Base-by-base conservation (phyloP, 2,888 invertebrate genomes). In the Apantesis nais region DNA sequence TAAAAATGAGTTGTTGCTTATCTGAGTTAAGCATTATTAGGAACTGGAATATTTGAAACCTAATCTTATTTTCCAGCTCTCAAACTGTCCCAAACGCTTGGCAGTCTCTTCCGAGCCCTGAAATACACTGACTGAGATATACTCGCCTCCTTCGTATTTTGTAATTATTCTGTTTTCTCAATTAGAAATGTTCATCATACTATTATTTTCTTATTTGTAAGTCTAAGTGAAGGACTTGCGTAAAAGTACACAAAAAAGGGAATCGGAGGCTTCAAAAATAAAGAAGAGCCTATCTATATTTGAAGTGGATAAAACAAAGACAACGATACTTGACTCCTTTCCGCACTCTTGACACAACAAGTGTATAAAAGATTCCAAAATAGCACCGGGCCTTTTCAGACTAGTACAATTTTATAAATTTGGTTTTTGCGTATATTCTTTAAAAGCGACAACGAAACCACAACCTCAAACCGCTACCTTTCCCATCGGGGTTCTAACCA, bases 391-490 rank as follows among this genome's bases (percentile, higher is more conserved):
- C n/a, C 16, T 19, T 64, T 64, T 5, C 11, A 44, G 31, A 62
- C 29, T n/a, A 25, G 64, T 22, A 34, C n/a, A 48, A 48, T 48
- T 8, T 64, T 64, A 14, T 25, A 14, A 5, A 52, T 25, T 37
- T 34, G 5, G 34, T n/a, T 48, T 34, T 65, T 34, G n/a, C 3
- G 37, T 14, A 25, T 65, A 65, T 65, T 65, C 52, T 65, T 52
- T 12, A 52, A 52, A 9, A n/a, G 16, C 41, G 29, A 16, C 29
- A 31, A 29, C 2, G 8, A 44, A 63, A 29, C 29, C 48, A 2
- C 31, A 44, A 25, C 65, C 65, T 14, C 65, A 65, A 52, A 65
- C 65, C 65, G 25, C 65, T 55, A 37, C n/a, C 52, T 14, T 25
- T 48, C 48, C 34, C 34, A 7, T 37, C 14, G n/a, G 25, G 52